Evolutionary conservation across 37 sponge, comb jelly and placozoan genomes (phyloP).

Genomic region (Cliona cf. orientalis): DNA sequence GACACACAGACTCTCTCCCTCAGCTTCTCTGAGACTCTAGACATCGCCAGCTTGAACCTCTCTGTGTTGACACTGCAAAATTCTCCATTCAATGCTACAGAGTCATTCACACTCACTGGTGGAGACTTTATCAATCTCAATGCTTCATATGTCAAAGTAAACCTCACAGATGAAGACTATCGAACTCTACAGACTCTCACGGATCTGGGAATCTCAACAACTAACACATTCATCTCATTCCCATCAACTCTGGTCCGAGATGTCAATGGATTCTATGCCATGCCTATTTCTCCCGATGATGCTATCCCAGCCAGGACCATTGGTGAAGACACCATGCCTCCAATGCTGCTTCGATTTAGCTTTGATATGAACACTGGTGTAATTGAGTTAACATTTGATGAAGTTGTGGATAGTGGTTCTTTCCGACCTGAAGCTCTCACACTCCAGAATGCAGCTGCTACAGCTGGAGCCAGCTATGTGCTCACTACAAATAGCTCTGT

Average conservation of each 20-base stretch:
- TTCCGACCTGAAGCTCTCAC: conserved; percentile 59
- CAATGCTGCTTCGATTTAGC: conserved; percentile 64
- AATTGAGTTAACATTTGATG: conserved; percentile 73
- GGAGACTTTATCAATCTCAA: conserved; percentile 29
- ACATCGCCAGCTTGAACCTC: conserved; percentile 33
- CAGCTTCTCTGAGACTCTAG: conserved; percentile 74
- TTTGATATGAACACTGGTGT: conserved; percentile 69
- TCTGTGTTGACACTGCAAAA: conserved; percentile 74
- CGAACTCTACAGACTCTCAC: conserved; percentile 42
- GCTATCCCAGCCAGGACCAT: conserved; percentile 51
- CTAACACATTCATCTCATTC: conserved; percentile 69
- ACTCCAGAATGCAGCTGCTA: conserved; percentile 54
- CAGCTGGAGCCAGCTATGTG: conserved; percentile 1
- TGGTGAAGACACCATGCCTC: conserved; percentile 59
- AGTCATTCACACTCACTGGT: conserved; percentile 62
- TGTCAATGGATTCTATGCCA: conserved; percentile 47
- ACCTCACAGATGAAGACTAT: conserved; percentile 60
- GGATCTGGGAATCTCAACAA: conserved; percentile 38
- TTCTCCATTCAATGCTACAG: conserved; percentile 21
- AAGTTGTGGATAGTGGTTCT: conserved; percentile 65
- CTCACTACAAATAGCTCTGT: conserved; percentile 42
- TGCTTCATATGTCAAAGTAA: conserved; percentile 53
- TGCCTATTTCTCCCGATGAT: conserved; percentile 32
- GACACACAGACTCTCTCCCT: conserved; percentile 42
- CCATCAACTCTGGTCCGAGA: conserved; percentile 31